phyloP scores from a whole-genome alignment of 1,140 invertebrate genomes.

The Tenebrio molitor region DNA sequence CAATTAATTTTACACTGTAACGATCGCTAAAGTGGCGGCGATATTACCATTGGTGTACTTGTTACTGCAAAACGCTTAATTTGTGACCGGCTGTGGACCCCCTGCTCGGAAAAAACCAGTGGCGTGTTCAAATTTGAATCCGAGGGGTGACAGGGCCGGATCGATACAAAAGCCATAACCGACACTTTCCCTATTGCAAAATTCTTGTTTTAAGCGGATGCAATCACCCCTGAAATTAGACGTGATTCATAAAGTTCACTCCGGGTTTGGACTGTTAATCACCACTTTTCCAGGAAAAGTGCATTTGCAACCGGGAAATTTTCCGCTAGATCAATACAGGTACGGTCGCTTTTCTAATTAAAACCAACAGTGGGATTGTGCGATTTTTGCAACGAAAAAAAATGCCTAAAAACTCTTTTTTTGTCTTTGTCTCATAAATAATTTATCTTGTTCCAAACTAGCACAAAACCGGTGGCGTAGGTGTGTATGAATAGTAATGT shows the following conservation, averaged over 20 bases:
- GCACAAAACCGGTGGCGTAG: not conserved
- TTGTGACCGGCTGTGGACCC: conserved; percentile 3
- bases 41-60: not conserved
- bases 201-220: not conserved
- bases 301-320: not conserved
- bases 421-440: not conserved
- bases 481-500: not conserved
- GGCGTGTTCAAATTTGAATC: conserved; percentile 1
- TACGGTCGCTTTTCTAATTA: not conserved
- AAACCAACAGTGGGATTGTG: not conserved
- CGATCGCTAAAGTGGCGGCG: not conserved
- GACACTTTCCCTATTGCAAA: not conserved
- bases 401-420: too few species aligned
- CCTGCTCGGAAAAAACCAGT: conserved; percentile 21
- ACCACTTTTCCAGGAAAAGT: not conserved
- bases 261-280: not conserved
- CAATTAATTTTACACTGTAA: conserved; percentile 6
- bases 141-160: not conserved
- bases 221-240: not conserved
- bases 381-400: not conserved
- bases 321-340: not conserved
- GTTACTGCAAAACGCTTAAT: not conserved
- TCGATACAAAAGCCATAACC: not conserved
- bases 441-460: not conserved
- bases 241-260: conserved; percentile 3